Conservation (phyloP, 2,888 invertebrate species). For the Sphaerophoria rueppellii region DNA sequence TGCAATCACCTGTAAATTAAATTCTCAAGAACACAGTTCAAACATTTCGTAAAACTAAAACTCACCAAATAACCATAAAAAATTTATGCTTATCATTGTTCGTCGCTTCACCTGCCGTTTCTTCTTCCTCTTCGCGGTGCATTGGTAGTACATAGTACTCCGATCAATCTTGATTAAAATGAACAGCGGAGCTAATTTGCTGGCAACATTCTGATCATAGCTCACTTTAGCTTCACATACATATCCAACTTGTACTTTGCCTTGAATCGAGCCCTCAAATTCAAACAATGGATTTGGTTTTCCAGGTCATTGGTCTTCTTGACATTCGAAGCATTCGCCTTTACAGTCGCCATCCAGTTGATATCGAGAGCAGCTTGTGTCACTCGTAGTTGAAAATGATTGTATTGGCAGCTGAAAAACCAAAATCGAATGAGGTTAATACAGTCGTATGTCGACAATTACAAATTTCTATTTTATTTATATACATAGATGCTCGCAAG, state of each 20-base stretch:
- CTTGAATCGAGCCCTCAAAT: too few species aligned
- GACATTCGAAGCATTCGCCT: too few species aligned
- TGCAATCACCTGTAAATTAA: slow-evolving; percentile 77
- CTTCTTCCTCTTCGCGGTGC: neutral
- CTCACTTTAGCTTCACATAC: slow-evolving; percentile 69
- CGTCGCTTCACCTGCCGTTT: neutral
- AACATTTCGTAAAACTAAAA: neutral
- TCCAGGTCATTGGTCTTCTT: too few species aligned
- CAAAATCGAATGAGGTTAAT: too few species aligned
- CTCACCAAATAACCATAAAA: slow-evolving; percentile 77
- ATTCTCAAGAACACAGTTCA: neutral
- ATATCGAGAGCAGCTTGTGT: too few species aligned
- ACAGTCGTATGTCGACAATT: too few species aligned
- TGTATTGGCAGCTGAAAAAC: too few species aligned
- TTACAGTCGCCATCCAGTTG: too few species aligned
- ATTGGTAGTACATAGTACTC: slow-evolving; percentile 51
- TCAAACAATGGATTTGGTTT: too few species aligned
- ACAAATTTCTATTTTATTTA: too few species aligned
- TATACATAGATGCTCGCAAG: too few species aligned
- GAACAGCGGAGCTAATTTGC: slow-evolving; percentile 77
- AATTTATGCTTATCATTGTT: slow-evolving; percentile 57
- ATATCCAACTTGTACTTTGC: slow-evolving; percentile 78
- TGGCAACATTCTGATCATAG: slow-evolving; percentile 74
- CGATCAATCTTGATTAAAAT: slow-evolving; percentile 75
- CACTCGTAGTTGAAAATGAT: too few species aligned